phyloP scores from a whole-genome alignment of 2,113 vertebrate genomes.

The Trochalopteron elliotii region DNA sequence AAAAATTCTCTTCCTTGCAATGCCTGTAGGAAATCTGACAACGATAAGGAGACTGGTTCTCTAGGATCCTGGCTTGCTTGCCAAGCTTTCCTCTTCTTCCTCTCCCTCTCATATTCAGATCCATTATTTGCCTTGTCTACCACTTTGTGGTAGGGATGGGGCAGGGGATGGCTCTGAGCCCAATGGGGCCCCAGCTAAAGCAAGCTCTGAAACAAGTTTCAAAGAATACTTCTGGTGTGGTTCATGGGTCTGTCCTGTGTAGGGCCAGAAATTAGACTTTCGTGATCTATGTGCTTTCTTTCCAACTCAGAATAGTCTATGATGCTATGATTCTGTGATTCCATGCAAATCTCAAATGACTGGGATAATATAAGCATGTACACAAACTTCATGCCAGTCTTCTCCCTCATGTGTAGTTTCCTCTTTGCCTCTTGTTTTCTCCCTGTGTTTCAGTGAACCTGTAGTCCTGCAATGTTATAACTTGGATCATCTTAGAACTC shows the following conservation, averaged over 20 bases:
- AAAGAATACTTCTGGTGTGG: neutral
- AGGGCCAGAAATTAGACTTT: neutral
- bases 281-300: neutral
- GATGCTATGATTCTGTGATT: neutral
- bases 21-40: conserved; percentile 4
- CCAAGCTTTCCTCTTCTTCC: neutral
- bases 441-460: neutral
- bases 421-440: neutral
- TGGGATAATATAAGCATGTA: neutral
- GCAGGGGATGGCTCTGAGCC: neutral
- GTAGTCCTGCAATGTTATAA: neutral
- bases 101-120: neutral
- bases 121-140: neutral
- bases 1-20: conserved; percentile 1
- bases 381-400: neutral
- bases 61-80: neutral
- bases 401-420: neutral
- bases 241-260: neutral
- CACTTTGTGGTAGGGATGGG: neutral
- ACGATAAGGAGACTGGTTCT: neutral
- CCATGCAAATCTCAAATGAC: neutral
- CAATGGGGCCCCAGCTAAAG: fast-evolving
- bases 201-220: neutral
- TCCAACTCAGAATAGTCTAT: neutral
- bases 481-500: neutral